Percentiles rank a stretch among this genome's conserved stretches.
Evolutionary conservation across 2,113 vertebrate species (phyloP).

Genomic region (Pavo muticus): DNA sequence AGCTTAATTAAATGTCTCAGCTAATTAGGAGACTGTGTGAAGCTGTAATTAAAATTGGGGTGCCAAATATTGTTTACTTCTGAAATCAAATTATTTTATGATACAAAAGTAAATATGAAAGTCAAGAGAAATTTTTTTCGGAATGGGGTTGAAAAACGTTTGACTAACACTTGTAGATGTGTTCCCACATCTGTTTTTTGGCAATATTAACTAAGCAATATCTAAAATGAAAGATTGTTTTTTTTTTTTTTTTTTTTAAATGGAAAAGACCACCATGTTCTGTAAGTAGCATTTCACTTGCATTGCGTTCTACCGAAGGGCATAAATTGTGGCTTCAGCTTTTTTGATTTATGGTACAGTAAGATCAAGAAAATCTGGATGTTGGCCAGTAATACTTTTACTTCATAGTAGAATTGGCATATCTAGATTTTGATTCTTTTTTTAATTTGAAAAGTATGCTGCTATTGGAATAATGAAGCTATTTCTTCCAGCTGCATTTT

Average conservation of each 20-base stretch:
- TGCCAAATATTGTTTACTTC: slow-evolving; percentile 61
- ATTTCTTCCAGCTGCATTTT: background rate
- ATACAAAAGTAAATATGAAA: slow-evolving; percentile 12
- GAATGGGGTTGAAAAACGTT: background rate
- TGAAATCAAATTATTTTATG: slow-evolving; percentile 57
- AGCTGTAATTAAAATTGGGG: slow-evolving; percentile 69
- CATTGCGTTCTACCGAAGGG: background rate
- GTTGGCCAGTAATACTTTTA: slow-evolving; percentile 43
- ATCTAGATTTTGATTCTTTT: background rate
- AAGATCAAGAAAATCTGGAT: background rate
- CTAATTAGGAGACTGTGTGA: slow-evolving; percentile 71
- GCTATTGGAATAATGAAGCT: background rate
- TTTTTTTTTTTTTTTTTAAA: background rate
- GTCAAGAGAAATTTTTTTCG: background rate
- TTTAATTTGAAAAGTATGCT: background rate
- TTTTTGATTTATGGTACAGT: background rate
- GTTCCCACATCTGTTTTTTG: background rate
- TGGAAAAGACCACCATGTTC: background rate
- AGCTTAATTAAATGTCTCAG: slow-evolving; percentile 75
- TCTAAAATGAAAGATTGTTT: background rate
- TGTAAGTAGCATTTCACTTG: background rate
- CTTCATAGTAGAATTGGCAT: background rate
- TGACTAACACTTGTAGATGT: background rate
- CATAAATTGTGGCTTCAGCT: background rate
- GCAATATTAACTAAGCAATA: background rate